Conservation (phyloP, 1,140 invertebrate genomes). For the Helicoverpa armigera region DNA sequence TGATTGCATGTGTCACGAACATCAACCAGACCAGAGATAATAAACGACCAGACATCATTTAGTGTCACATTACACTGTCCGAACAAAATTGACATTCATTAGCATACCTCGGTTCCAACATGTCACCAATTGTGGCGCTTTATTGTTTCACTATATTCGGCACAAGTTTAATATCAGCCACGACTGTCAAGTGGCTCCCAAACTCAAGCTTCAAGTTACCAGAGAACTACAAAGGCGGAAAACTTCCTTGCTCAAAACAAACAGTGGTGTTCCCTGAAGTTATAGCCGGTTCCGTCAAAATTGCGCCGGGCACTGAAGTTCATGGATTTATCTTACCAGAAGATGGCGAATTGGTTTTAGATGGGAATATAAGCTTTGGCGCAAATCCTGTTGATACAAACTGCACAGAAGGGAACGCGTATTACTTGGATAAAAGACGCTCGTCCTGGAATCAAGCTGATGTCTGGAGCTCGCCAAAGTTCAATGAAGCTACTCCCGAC, state of each 20-base stretch:
- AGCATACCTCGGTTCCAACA: slow-evolving; percentile 50
- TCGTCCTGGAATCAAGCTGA: slow-evolving; percentile 71
- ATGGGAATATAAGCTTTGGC: slow-evolving; percentile 65
- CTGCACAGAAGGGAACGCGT: slow-evolving; percentile 66
- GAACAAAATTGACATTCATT: slow-evolving; percentile 66
- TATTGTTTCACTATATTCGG: slow-evolving; percentile 7
- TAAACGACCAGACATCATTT: slow-evolving; percentile 75
- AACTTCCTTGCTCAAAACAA: slow-evolving; percentile 76
- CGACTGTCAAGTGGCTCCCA: slow-evolving; percentile 73
- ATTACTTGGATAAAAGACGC: slow-evolving; percentile 66
- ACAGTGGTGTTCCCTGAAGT: slow-evolving; percentile 74
- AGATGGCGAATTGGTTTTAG: slow-evolving; percentile 71
- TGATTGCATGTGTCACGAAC: slow-evolving; percentile 56
- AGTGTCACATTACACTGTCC: slow-evolving; percentile 73
- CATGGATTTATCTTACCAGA: slow-evolving; percentile 69
- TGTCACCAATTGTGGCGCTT: slow-evolving; percentile 50
- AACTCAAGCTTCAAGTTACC: slow-evolving; percentile 74
- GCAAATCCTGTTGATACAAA: slow-evolving; percentile 59
- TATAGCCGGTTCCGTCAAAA: slow-evolving; percentile 59
- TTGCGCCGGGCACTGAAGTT: slow-evolving; percentile 64
- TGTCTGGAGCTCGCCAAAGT: slow-evolving; percentile 74
- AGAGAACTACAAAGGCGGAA: slow-evolving; percentile 70
- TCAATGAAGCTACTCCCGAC: slow-evolving; percentile 80
- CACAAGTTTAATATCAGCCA: slow-evolving; percentile 48
- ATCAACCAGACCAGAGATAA: slow-evolving; percentile 64